Evolutionary conservation across 1,140 invertebrate genomes (phyloP), one percentile per base, ranked within the genome.

Genomic region (Papilio xuthus): DNA sequence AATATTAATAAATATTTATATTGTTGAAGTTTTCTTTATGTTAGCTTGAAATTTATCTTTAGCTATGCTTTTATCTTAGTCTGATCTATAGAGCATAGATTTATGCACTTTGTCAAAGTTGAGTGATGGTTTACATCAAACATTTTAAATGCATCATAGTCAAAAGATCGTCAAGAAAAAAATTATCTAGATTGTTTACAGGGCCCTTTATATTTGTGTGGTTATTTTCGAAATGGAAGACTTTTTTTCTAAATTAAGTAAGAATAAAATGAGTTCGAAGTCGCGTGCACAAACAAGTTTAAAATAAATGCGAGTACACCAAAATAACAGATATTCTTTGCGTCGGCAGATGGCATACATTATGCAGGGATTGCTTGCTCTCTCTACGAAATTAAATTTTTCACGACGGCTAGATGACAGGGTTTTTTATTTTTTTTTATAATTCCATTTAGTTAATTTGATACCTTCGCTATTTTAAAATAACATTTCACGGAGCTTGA

Each of bases 301-400:
- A 13, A 26, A 60, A 23, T 60, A 63, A 63, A 63, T 12, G 26
- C n/a, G 18, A 56, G 20, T 20, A 56, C 20, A 63, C 13, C 15
- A 26, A 63, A 63, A 63, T 10, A 26, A 60, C 26, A 60, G 60
- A 28, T 32, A 63, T 26, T 26, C 9, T 10, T 28, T 63, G 26
- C 60, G 13, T 26, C 60, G 60, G 60, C 23, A 63, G 60, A 63
- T 63, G 26, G 60, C 23, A 63, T 63, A 63, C 13, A 63, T 63
- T 63, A 63, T 63, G 60, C 60, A 63, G 60, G 13, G 20, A 63
- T 26, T 63, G 60, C 60, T 26, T 56, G 53, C 60, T 28, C 56
- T 60, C 60, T 63, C 60, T 63, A 63, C 60, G 13, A 63, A 63
- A 63, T 63, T 63, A 63, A 63, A 63, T 63, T 63, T 63, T 63